phyloP scores from a whole-genome alignment of 2,113 vertebrate species.

The Peucedramus taeniatus region DNA sequence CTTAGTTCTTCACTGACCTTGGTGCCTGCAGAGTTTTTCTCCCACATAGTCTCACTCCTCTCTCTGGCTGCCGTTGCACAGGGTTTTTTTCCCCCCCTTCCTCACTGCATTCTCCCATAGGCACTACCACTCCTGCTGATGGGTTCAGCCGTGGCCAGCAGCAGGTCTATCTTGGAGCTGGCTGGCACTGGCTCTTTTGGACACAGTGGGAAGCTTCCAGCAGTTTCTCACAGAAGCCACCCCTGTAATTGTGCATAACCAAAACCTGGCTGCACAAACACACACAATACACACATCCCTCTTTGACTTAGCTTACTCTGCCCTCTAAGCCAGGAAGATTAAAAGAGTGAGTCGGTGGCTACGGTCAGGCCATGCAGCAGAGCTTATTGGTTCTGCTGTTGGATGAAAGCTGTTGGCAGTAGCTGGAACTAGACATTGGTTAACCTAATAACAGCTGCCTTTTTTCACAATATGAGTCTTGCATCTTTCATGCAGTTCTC shows the following conservation, averaged over 20 bases:
- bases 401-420: not conserved
- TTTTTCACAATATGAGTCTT: not conserved
- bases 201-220: not conserved
- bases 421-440: not conserved
- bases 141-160: too few relatives aligned
- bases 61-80: not conserved
- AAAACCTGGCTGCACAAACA: not conserved
- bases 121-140: not conserved
- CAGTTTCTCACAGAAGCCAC: not conserved
- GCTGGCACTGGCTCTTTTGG: not conserved
- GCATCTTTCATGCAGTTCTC: not conserved
- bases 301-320: not conserved
- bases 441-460: not conserved
- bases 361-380: rapidly evolving
- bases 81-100: not conserved
- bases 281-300: not conserved
- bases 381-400: not conserved
- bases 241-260: not conserved
- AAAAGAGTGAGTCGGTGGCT: not conserved
- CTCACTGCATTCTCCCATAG: not conserved
- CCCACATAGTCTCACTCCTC: not conserved
- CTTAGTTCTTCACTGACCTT: not conserved
- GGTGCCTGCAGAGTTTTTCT: not conserved
- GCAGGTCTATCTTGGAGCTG: not conserved
- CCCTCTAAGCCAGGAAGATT: not conserved